A percentile compares a stretch with the other conserved stretches of the same genome.
These are phyloP conservation scores for Brenthis ino DNA, from an alignment of 2,888 invertebrate genomes.

Conservation along the genomic window DNA sequence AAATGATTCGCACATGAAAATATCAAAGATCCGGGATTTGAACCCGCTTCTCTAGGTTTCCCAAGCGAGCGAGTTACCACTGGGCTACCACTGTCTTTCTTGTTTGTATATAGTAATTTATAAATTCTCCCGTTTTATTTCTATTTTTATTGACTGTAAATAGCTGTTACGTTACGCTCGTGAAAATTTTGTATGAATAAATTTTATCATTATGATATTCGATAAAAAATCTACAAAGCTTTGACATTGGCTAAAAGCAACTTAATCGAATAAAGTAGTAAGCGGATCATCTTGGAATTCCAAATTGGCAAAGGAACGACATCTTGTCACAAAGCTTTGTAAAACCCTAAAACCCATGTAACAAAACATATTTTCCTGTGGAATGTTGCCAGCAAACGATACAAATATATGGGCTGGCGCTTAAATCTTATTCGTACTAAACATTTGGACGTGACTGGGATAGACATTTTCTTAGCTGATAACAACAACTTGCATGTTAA, in stretches of 20 bases:
- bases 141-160: no score
- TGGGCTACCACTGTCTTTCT: no score
- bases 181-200: no score
- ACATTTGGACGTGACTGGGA: neutral
- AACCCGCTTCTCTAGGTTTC: no score
- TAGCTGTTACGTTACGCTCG: no score
- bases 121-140: no score
- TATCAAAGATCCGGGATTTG: no score
- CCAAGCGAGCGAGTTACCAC: no score
- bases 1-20: no score
- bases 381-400: constrained; percentile 21
- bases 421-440: neutral
- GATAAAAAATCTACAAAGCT: constrained; percentile 5
- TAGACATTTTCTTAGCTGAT: neutral
- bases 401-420: neutral
- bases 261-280: constrained; percentile 2
- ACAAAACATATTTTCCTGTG: constrained; percentile 9
- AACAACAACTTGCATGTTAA: no score
- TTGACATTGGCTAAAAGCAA: constrained; percentile 2
- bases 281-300: constrained; percentile 15
- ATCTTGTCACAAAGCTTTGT: constrained; percentile 21
- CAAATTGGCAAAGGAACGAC: constrained; percentile 24
- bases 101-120: no score
- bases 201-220: no score
- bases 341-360: constrained; percentile 3